Evolutionary conservation across 1,140 invertebrate genomes (phyloP), one percentile per base, ranked within the genome.

Genomic region (Vollenhovia emeryi): DNA sequence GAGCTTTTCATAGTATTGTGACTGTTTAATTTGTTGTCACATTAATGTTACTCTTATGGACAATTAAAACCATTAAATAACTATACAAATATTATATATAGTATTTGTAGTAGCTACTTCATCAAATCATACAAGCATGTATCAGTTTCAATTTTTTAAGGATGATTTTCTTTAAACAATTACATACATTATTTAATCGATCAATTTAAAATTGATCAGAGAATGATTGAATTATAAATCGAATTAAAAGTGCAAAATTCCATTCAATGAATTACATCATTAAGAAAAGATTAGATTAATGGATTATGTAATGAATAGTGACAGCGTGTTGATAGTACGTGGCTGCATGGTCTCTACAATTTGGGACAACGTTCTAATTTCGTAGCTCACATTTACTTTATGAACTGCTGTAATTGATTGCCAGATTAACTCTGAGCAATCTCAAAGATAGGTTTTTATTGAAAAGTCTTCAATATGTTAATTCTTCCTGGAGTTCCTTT

Each of bases 361-460:
- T 91, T 92, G 88, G 90, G 87, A 85, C 91, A 80, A 75, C 82
- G 92, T 93, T 94, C 93, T 94, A 94, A 93, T 93, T 93, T 91
- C 86, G 92, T 78, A 92, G 71, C 89, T 73, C 90, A 30, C 36
- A 11, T 9, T 52, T 45, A 15, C 48, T 69, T 64, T 73, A 86
- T 27, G 9, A 27, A 84, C 24, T n/a, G 40, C 18, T 33, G 18
- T 64, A 71, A 86, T 83, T 59, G 13, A 75, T 40, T 55, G 55
- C 78, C 64, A 86, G 62, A 33, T 80, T 79, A 57, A 80, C 86
- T 86, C 0, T 27, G 1, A 59, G 13, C 0, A 75, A 75, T 75
- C 6, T 60, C 5, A 18, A 48, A n/a, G 3, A n/a, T 21, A 40
- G 3, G 27, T 76, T 75, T 60, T 80, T 43, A 60, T 50, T 3